Conservation (phyloP, 2,113 vertebrate genomes). For the Origma solitaria region DNA sequence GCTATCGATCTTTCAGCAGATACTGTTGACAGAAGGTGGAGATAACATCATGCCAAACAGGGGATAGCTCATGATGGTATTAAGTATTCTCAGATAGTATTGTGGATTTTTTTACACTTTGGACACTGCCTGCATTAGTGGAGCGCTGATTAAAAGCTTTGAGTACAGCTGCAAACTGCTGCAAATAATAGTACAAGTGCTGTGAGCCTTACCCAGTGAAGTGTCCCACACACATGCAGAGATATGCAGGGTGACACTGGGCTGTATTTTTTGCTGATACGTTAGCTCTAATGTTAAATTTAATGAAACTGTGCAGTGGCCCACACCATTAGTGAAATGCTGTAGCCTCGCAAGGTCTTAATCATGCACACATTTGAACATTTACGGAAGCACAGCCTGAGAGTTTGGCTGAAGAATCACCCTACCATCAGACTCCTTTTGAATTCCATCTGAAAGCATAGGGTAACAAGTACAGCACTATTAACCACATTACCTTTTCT, state of each 20-base stretch:
- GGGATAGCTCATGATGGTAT: background rate
- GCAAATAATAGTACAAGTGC: background rate
- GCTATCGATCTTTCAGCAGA: conserved; percentile 51
- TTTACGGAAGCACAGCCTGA: background rate
- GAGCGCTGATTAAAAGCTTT: background rate
- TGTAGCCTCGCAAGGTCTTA: background rate
- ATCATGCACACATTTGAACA: background rate
- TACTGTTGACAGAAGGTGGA: conserved; percentile 27
- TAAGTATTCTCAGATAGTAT: background rate
- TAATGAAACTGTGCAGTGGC: background rate
- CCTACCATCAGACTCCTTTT: background rate
- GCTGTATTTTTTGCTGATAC: background rate
- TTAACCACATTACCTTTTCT: background rate
- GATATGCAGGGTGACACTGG: background rate
- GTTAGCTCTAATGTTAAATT: background rate
- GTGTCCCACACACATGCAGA: background rate
- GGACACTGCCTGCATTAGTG: background rate
- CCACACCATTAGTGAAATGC: background rate
- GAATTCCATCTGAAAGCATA: background rate
- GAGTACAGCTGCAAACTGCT: background rate
- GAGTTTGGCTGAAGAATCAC: background rate
- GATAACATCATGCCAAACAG: conserved; percentile 8
- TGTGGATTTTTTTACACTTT: background rate
- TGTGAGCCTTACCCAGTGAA: background rate
- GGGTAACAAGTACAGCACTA: background rate